Percentiles rank a stretch among this genome's conserved stretches.
Evolutionary conservation across 2,113 vertebrate species (phyloP).

Genomic region (Eleginops maclovinus): DNA sequence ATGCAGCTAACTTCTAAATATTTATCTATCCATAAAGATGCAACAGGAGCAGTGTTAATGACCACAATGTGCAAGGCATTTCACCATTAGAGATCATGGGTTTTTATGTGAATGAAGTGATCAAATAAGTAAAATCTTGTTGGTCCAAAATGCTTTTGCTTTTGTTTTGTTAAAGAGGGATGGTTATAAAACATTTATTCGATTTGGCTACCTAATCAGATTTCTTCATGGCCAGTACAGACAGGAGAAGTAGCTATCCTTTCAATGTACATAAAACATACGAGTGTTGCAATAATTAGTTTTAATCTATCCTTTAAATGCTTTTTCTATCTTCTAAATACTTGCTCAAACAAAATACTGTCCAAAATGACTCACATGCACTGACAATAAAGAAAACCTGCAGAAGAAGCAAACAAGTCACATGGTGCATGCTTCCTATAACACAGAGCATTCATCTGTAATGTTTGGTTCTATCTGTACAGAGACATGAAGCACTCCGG

Average conservation of each 20-base stretch:
- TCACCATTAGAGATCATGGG: too few species aligned
- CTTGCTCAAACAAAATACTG: conserved; percentile 8
- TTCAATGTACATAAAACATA: background rate
- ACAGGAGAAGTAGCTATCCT: background rate
- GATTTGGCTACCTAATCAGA: background rate
- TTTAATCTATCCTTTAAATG: background rate
- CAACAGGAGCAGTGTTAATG: too few species aligned
- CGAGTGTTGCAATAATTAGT: background rate
- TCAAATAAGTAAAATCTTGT: too few species aligned
- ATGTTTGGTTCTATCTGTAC: conserved; percentile 61
- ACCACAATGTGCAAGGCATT: too few species aligned
- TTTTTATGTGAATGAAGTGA: too few species aligned
- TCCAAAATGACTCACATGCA: conserved; percentile 38
- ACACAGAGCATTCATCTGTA: conserved; percentile 49
- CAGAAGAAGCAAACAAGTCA: background rate
- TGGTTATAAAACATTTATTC: too few species aligned
- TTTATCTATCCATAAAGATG: too few species aligned
- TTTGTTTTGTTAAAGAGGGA: too few species aligned
- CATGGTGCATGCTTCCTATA: conserved; percentile 21
- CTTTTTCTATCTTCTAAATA: conserved; percentile 32
- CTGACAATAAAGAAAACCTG: background rate
- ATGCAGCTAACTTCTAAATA: too few species aligned
- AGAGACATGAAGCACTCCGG: conserved; percentile 10
- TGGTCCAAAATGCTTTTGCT: too few species aligned
- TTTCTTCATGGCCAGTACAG: background rate